These are phyloP conservation scores for Aphelinus atriplicis DNA, from an alignment of 1,140 invertebrate species.

Conservation along the genomic window DNA sequence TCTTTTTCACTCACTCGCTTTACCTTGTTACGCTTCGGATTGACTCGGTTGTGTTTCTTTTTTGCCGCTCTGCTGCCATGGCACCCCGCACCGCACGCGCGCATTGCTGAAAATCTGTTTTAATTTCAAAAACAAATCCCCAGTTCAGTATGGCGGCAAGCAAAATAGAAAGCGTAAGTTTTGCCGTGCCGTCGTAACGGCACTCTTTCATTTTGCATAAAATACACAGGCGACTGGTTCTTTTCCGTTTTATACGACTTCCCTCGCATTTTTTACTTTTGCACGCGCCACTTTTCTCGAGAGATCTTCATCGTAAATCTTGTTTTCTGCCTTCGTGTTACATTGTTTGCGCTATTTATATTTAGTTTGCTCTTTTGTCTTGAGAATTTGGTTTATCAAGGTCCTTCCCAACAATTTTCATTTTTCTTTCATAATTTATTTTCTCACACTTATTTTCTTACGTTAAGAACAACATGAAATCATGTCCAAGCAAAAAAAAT, in stretches of 20 bases:
- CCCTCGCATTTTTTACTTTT: neutral
- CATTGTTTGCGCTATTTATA: conserved; percentile 10
- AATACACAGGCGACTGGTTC: neutral
- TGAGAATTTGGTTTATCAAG: too few species aligned
- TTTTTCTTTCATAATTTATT: too few species aligned
- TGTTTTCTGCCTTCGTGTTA: conserved; percentile 1
- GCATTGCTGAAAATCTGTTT: neutral
- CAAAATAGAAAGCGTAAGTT: neutral
- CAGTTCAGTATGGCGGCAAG: neutral
- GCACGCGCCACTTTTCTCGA: neutral
- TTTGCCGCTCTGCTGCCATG: neutral
- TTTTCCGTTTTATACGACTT: conserved; percentile 2
- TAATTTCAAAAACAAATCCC: conserved; percentile 9
- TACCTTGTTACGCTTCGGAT: neutral
- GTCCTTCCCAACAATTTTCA: too few species aligned
- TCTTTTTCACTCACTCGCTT: neutral
- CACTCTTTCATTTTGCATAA: conserved; percentile 5
- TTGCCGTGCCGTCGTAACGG: neutral
- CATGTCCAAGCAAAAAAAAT: too few species aligned
- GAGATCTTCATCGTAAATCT: conserved; percentile 8
- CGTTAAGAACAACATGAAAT: too few species aligned
- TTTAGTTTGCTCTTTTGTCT: neutral
- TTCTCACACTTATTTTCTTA: too few species aligned
- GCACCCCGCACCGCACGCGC: too few species aligned
- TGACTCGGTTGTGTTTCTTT: neutral